Evolutionary conservation across 2,797 vertebrate genomes (phyloP).

Genomic region (Clarias fuscus): DNA sequence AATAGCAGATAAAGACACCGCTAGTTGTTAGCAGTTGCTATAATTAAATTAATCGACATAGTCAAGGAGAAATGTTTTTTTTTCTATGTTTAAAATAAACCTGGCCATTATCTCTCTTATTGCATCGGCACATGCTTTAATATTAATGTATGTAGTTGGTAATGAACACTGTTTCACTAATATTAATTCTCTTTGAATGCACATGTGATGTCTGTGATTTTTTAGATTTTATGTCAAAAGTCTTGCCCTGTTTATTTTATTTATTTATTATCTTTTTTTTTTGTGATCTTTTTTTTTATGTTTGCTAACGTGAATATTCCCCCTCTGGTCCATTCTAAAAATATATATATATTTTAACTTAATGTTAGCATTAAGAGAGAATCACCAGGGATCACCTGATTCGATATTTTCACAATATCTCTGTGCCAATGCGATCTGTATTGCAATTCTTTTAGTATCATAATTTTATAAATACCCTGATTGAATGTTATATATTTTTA

Average conservation of each 20-base stretch:
- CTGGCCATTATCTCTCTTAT: neutral
- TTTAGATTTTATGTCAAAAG: neutral
- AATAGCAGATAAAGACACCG: constrained; percentile 18
- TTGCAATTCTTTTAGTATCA: too few species aligned
- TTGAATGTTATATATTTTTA: too few species aligned
- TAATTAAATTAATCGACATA: neutral
- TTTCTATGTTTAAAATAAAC: neutral
- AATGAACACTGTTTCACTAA: neutral
- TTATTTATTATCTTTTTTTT: neutral
- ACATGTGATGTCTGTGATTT: neutral
- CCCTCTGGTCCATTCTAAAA: too few species aligned
- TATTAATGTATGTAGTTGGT: neutral
- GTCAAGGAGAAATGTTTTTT: neutral
- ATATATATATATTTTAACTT: too few species aligned
- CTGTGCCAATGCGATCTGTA: too few species aligned
- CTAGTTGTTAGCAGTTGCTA: neutral
- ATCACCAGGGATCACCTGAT: too few species aligned
- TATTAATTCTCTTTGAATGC: neutral
- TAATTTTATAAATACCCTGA: too few species aligned
- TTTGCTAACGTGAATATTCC: neutral
- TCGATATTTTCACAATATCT: too few species aligned
- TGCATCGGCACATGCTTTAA: neutral
- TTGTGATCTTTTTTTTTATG: neutral
- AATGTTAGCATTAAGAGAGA: too few species aligned
- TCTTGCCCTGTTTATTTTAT: neutral